Evolutionary conservation across 2,113 vertebrate species (phyloP).

Genomic region (Dasyurus viverrinus): DNA sequence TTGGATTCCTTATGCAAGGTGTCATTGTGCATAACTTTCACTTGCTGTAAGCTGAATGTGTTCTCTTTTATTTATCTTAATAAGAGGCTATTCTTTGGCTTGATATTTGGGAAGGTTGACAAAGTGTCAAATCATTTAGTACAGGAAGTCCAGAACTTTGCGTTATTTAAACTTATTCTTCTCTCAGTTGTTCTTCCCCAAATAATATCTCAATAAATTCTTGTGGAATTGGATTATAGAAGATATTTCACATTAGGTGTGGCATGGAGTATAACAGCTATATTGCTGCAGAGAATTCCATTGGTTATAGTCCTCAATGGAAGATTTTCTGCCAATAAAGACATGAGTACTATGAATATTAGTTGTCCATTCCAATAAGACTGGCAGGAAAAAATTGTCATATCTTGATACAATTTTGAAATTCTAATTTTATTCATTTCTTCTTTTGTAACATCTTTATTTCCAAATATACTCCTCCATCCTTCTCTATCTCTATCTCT

Average conservation of each 20-base stretch:
- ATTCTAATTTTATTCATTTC: neutral
- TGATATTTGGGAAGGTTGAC: neutral
- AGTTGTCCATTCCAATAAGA: neutral
- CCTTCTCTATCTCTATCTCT: neutral
- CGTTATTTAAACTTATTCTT: neutral
- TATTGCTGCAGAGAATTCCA: neutral
- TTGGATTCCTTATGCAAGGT: neutral
- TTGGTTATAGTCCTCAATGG: neutral
- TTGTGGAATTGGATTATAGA: neutral
- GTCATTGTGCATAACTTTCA: neutral
- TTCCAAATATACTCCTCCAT: neutral
- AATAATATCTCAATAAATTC: neutral
- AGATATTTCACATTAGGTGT: neutral
- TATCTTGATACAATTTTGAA: neutral
- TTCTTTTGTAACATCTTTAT: neutral
- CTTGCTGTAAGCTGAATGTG: neutral
- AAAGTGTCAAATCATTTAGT: neutral
- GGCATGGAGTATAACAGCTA: neutral
- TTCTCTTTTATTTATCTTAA: neutral
- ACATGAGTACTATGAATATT: neutral
- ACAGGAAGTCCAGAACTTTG: neutral
- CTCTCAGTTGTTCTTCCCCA: neutral
- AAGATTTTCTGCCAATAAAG: neutral
- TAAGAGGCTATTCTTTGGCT: neutral
- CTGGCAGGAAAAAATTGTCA: neutral